These are phyloP conservation scores for Euclidia mi DNA, from an alignment of 2,888 invertebrate species.

Conservation along the genomic window DNA sequence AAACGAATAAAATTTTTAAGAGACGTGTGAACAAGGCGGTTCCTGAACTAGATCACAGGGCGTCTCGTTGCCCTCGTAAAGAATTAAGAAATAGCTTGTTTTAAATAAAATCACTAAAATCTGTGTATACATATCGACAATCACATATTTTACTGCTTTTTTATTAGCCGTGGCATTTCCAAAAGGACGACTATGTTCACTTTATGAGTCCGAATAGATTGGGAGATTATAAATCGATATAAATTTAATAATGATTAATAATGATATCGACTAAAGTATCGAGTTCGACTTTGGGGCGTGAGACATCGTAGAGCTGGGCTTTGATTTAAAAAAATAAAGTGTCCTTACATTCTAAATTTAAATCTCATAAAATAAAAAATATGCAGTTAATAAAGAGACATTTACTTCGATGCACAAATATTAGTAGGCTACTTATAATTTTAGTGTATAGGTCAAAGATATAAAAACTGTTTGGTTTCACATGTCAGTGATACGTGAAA, in stretches of 20 bases:
- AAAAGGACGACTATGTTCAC: slow-evolving; percentile 62
- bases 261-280: slow-evolving; percentile 78
- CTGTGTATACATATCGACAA: slow-evolving; percentile 64
- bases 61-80: slow-evolving; percentile 46
- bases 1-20: slow-evolving; percentile 49
- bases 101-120: slow-evolving; percentile 56
- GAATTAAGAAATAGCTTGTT: slow-evolving; percentile 57
- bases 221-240: slow-evolving; percentile 82
- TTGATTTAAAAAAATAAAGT: slow-evolving; percentile 24
- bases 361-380: no score
- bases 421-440: no score
- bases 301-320: slow-evolving; percentile 39
- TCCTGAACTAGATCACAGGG: slow-evolving; percentile 48
- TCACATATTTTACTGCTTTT: slow-evolving; percentile 77
- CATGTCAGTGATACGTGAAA: background rate
- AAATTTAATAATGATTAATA: slow-evolving; percentile 87
- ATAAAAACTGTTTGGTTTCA: background rate
- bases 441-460: slow-evolving; percentile 4
- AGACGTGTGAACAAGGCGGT: slow-evolving; percentile 44
- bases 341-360: no score
- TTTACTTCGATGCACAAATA: no score
- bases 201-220: slow-evolving; percentile 70
- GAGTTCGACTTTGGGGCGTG: slow-evolving; percentile 46
- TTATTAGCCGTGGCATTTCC: slow-evolving; percentile 71
- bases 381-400: no score